Evolutionary conservation across 2,888 invertebrate species (phyloP).

Genomic region (Caenorhabditis angaria): DNA sequence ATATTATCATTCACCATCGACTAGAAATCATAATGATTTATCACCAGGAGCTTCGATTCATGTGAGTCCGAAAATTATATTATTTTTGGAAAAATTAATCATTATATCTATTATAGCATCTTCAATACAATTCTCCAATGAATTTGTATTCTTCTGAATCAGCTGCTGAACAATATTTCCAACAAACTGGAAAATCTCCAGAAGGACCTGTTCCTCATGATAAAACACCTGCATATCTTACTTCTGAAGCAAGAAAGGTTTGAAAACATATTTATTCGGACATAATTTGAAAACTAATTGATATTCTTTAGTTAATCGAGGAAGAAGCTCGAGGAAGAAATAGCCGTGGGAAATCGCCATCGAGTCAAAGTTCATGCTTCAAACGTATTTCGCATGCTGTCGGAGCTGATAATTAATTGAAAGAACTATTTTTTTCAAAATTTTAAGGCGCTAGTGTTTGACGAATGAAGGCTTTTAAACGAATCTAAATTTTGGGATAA

Average conservation of each 20-base stretch:
- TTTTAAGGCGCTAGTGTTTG: neutral
- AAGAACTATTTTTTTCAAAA: neutral
- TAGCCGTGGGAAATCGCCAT: constrained; percentile 52
- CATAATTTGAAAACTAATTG: neutral
- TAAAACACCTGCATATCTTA: constrained; percentile 51
- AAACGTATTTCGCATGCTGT: constrained; percentile 61
- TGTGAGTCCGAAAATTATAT: neutral
- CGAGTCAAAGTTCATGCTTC: constrained; percentile 61
- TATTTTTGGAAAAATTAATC: neutral
- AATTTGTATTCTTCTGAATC: constrained; percentile 65
- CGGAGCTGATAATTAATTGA: constrained; percentile 37
- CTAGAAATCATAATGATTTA: constrained; percentile 56
- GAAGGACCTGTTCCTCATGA: constrained; percentile 25
- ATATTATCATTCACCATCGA: constrained; percentile 53
- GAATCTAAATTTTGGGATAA: too few species aligned
- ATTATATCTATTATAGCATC: constrained; percentile 43
- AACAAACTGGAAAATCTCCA: constrained; percentile 58
- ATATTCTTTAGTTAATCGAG: constrained; percentile 50
- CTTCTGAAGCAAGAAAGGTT: constrained; percentile 51
- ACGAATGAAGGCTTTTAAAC: neutral
- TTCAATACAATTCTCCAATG: constrained; percentile 71
- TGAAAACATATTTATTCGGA: neutral
- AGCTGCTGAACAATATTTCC: constrained; percentile 64
- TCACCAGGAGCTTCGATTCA: constrained; percentile 61
- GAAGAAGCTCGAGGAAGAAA: constrained; percentile 53